A percentile compares a stretch with the other conserved stretches of the same genome.
These are phyloP conservation scores for Nematolebias whitei DNA, from an alignment of 2,113 vertebrate genomes.

Conservation along the genomic window DNA sequence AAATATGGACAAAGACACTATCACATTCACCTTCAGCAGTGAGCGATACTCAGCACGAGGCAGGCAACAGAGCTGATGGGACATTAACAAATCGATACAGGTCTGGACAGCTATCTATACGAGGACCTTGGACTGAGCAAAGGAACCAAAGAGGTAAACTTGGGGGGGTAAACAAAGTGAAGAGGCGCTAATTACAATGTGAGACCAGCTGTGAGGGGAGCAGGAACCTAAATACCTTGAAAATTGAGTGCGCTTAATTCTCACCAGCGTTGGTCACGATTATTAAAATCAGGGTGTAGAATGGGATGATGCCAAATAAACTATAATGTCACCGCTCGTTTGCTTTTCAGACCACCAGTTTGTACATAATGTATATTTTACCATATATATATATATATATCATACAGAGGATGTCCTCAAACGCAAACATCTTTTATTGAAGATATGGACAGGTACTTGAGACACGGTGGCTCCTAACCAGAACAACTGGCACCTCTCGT, in stretches of 20 bases:
- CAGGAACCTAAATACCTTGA: neutral
- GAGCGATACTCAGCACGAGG: too few relatives aligned
- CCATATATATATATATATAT: slow-evolving; percentile 10
- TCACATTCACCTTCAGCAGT: too few relatives aligned
- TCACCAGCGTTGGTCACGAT: too few relatives aligned
- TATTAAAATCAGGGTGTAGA: too few relatives aligned
- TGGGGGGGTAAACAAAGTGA: neutral
- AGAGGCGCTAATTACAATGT: neutral
- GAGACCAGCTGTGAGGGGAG: slow-evolving; percentile 2
- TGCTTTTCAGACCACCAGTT: neutral
- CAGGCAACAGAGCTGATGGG: too few relatives aligned
- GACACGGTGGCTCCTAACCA: slow-evolving; percentile 76
- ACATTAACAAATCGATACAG: neutral
- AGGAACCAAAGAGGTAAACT: neutral
- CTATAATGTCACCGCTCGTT: neutral
- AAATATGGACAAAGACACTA: too few relatives aligned
- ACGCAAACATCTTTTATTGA: slow-evolving; percentile 44
- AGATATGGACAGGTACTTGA: slow-evolving; percentile 65
- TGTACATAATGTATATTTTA: slow-evolving; percentile 18
- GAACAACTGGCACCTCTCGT: slow-evolving; percentile 78
- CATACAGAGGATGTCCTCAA: slow-evolving; percentile 48
- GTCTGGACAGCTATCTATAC: neutral
- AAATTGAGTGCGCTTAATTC: too few relatives aligned
- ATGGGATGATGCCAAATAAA: neutral
- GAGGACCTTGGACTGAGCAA: neutral